Base-by-base conservation (phyloP, 1,140 invertebrate species). In the Mactra quadrangularis region DNA sequence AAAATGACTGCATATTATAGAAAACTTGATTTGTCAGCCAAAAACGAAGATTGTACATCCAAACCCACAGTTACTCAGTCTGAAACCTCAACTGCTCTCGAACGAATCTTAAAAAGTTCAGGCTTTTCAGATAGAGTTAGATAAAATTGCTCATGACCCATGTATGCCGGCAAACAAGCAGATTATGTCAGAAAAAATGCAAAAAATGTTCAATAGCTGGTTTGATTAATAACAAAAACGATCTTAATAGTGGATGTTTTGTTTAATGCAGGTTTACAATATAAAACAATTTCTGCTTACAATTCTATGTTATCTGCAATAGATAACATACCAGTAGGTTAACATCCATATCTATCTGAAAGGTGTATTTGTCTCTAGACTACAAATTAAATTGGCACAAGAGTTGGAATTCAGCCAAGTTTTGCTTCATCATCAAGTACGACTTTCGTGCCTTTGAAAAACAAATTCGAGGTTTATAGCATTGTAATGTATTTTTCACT, bases 201-300 rank as follows among this genome's bases (percentile, higher is more conserved):
- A n/a, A n/a, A 57, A 70, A 31, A 41, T n/a, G 35, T 79, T 59
- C 76, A 53, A n/a, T 60, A 52, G 68, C 66, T 82, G 66, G 55
- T 72, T 53, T 82, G 52, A 25, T 82, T 17, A 35, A 72, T 35
- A 27, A 31, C 1, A 66, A 62, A 62, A 50, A 47, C n/a, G 71
- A 71, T 27, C 41, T 6, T 22, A 59, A 33, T 81, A 29, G 62
- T 33, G 31, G 45, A 71, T 27, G 9, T 3, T 50, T 38, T 70
- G 9, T 50, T 15, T 52, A 17, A 70, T 15, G 33, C 11, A 15
- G 47, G 41, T 2, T 70, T 50, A 27, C 25, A 70, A 27, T 50
- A 52, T 52, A 38, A 33, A 9, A 64, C 60, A 35, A 64, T 64
- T 35, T 35, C 60, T 15, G 15, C 9, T 1, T 64, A 35, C 3